Conservation (phyloP, 2,888 invertebrate genomes). For the Therioaphis trifolii region DNA sequence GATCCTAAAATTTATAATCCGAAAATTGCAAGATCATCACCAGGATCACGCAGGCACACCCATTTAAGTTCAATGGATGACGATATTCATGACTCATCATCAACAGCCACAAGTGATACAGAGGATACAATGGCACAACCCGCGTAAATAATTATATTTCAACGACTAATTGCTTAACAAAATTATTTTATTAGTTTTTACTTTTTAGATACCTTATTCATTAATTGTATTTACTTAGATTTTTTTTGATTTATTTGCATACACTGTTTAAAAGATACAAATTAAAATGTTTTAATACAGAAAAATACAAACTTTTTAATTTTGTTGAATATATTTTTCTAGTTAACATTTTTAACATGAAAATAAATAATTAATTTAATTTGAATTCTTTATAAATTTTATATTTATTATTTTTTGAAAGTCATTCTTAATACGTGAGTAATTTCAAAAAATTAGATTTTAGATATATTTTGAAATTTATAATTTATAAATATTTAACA, state of each 20-base stretch:
- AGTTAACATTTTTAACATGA: too few relatives aligned
- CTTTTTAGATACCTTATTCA: not conserved
- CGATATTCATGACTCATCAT: slow-evolving; percentile 66
- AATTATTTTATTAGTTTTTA: not conserved
- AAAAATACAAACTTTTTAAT: too few relatives aligned
- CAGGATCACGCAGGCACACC: slow-evolving; percentile 73
- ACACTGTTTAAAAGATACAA: too few relatives aligned
- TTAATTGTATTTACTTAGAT: not conserved
- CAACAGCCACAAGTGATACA: slow-evolving; percentile 65
- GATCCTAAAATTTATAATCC: slow-evolving; percentile 97
- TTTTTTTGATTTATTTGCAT: not conserved
- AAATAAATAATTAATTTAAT: too few relatives aligned
- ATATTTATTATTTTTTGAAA: too few relatives aligned
- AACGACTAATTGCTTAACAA: not conserved
- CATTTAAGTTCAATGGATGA: slow-evolving; percentile 67
- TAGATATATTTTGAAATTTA: too few relatives aligned
- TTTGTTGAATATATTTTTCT: too few relatives aligned
- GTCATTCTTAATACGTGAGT: too few relatives aligned
- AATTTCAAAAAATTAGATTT: too few relatives aligned
- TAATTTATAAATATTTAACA: too few relatives aligned
- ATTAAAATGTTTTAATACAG: too few relatives aligned
- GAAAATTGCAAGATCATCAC: slow-evolving; percentile 82
- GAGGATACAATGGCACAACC: slow-evolving; percentile 68
- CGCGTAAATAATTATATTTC: slow-evolving; percentile 68
- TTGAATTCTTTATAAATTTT: too few relatives aligned